Evolutionary conservation across 2,888 invertebrate genomes (phyloP).

Genomic region (Oasisia sp.): DNA sequence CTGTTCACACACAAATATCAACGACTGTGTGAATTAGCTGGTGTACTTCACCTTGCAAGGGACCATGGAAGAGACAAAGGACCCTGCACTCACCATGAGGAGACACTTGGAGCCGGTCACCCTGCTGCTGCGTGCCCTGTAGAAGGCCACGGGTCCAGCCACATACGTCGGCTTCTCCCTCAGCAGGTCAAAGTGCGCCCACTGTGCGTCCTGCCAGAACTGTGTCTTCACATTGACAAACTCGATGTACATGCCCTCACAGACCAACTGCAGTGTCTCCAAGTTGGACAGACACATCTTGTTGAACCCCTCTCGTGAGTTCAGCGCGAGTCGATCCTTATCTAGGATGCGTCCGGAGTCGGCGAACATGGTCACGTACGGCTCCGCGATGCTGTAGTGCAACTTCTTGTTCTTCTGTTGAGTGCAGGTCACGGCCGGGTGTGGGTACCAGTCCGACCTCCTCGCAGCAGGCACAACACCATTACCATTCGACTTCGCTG

Average conservation of each 20-base stretch:
- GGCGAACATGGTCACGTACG: not conserved
- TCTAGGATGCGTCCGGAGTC: not conserved
- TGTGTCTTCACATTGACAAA: slow-evolving; percentile 18
- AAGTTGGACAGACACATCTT: slow-evolving; percentile 8
- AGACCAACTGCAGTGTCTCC: slow-evolving; percentile 25
- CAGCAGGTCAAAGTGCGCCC: slow-evolving; percentile 21
- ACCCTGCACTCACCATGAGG: slow-evolving; percentile 20
- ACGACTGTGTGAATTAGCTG: not conserved
- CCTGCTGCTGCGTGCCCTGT: slow-evolving; percentile 1
- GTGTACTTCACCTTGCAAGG: not conserved
- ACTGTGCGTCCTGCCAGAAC: not conserved
- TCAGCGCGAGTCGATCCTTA: slow-evolving; percentile 19
- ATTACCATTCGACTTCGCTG: not conserved
- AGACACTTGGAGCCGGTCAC: slow-evolving; percentile 23
- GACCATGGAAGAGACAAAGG: not conserved
- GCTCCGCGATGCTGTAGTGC: not conserved
- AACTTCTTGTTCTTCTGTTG: not conserved
- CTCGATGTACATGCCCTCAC: slow-evolving; percentile 23
- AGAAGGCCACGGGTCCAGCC: not conserved
- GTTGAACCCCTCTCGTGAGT: slow-evolving; percentile 21
- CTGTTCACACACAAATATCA: no score
- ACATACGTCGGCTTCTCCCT: not conserved
- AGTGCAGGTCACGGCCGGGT: not conserved
- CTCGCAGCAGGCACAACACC: not conserved
- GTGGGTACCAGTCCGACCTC: not conserved